Conservation (phyloP, 2,113 vertebrate species). For the Chiloscyllium plagiosum region DNA sequence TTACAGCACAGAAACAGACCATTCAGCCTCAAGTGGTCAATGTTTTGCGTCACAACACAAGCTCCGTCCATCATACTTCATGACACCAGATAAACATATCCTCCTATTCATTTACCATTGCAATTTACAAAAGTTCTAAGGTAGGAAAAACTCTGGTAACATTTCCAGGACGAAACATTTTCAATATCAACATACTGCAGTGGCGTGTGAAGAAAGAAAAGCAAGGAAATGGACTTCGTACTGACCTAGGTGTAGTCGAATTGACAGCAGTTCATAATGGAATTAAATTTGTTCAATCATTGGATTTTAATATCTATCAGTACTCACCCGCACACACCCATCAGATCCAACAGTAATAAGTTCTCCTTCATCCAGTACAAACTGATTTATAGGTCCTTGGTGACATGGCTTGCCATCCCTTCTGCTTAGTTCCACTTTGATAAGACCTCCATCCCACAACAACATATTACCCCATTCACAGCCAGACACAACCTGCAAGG, state of each 20-base stretch:
- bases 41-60: not conserved
- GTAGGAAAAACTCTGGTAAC: not conserved
- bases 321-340: slow-evolving; percentile 75
- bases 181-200: not conserved
- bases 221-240: not conserved
- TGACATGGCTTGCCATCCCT: slow-evolving; percentile 65
- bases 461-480: slow-evolving; percentile 89
- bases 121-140: not conserved
- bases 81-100: too few species aligned
- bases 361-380: slow-evolving; percentile 76
- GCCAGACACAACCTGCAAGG: slow-evolving; percentile 80
- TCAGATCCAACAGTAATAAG: slow-evolving; percentile 77
- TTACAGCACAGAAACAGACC: not conserved
- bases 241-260: not conserved
- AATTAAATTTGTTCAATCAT: not conserved
- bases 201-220: not conserved
- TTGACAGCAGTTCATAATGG: not conserved
- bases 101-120: not conserved
- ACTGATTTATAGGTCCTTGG: slow-evolving; percentile 66
- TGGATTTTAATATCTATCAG: slow-evolving; percentile 20
- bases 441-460: slow-evolving; percentile 80
- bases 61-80: not conserved
- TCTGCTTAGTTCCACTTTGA: slow-evolving; percentile 80
- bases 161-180: not conserved
- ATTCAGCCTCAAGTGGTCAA: not conserved